Conservation (phyloP, 2,113 vertebrate genomes). For the Pangasianodon gigas region DNA sequence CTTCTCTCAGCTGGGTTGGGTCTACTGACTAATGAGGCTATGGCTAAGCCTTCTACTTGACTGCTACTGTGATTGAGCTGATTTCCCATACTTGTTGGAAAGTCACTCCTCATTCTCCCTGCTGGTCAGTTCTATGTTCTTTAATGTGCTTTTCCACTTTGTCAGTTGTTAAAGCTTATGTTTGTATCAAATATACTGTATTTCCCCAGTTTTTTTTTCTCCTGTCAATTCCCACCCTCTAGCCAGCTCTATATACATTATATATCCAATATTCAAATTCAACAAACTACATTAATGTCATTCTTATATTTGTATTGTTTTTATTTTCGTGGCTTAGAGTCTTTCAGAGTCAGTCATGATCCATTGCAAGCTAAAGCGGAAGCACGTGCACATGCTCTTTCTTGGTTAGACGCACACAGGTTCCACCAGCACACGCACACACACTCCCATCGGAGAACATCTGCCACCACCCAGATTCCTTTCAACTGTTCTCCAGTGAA, state of each 20-base stretch:
- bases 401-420: background rate
- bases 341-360: conserved; percentile 26
- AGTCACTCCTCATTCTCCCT: background rate
- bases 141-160: background rate
- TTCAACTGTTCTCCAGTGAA: conserved; percentile 59
- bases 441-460: conserved; percentile 49
- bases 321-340: background rate
- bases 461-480: conserved; percentile 53
- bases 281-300: background rate
- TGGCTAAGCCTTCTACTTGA: background rate
- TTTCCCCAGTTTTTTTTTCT: background rate
- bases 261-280: background rate
- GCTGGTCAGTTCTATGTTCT: background rate
- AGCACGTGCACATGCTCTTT: background rate
- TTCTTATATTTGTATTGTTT: conserved; percentile 14
- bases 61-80: background rate
- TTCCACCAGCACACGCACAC: background rate
- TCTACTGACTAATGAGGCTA: background rate
- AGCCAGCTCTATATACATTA: background rate
- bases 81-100: background rate
- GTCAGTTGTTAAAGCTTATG: background rate
- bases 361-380: background rate
- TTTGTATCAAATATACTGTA: background rate
- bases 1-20: background rate
- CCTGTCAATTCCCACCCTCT: background rate